These are phyloP conservation scores for Ageneiosus marmoratus DNA, from an alignment of 2,113 vertebrate species.

Conservation along the genomic window DNA sequence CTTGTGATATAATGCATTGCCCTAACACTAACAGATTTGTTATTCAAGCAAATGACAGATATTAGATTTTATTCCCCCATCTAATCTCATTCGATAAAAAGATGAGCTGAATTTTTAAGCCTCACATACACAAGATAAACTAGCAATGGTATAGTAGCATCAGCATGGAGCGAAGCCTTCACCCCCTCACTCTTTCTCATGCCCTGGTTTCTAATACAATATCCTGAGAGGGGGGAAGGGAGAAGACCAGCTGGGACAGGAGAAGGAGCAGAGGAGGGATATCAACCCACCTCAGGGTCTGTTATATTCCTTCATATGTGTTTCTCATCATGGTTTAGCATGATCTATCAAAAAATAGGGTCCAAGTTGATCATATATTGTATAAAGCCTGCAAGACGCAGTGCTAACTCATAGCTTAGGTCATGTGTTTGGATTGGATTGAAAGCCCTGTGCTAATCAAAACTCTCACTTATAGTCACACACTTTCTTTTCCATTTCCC, in stretches of 20 bases:
- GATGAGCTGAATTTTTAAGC: neutral
- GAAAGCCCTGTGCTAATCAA: neutral
- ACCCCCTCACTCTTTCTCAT: slow-evolving; percentile 6
- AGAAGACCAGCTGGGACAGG: slow-evolving; percentile 13
- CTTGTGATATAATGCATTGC: neutral
- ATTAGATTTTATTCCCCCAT: neutral
- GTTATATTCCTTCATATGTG: slow-evolving; percentile 1
- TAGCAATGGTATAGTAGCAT: neutral
- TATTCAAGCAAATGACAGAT: neutral
- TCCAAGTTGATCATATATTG: neutral
- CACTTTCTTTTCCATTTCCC: neutral
- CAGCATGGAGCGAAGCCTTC: neutral
- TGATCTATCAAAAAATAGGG: neutral
- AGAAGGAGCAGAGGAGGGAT: slow-evolving; percentile 10
- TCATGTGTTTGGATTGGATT: neutral
- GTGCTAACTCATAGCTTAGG: neutral
- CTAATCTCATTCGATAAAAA: neutral
- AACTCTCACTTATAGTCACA: neutral
- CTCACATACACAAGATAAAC: neutral
- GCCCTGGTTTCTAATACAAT: neutral
- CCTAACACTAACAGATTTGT: neutral
- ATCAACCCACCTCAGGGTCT: neutral
- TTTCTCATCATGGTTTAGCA: slow-evolving; percentile 8
- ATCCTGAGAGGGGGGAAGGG: slow-evolving; percentile 28
- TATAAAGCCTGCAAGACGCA: neutral